Evolutionary conservation across 2,888 invertebrate species (phyloP), one percentile per base, ranked within the genome.

Genomic region (Gnatocerus cornutus): DNA sequence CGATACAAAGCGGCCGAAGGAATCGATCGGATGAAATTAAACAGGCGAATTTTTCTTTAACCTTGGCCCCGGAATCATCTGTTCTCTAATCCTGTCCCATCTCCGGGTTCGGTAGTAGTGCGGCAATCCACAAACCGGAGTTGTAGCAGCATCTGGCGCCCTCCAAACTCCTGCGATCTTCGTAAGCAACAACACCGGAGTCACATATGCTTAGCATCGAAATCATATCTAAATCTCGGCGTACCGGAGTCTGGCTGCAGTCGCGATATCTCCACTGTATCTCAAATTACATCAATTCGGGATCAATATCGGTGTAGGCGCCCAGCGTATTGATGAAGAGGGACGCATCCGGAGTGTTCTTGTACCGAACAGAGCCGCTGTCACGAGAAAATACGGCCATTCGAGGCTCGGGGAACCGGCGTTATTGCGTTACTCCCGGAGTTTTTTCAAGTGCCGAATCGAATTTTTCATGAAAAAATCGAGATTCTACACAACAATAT

Each of bases 201-300:
- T 74, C 77, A 74, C 76, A 78, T 78, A 76, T 76, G 78, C 72
- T 76, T 75, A 77, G 74, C 76, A 76, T 76, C 77, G 71, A 78
- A 77, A 79, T 79, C 76, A 78, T 78, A 78, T 76, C 77, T 73
- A 74, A 78, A 78, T 78, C 78, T 76, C 73, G 46, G 71, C 71
- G 69, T 64, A 65, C 63, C 55, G 37, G 59, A 58, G 48, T 12
- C 46, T 46, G 48, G 29, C 41, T 68, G 59, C 69, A 62, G 66
- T 68, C 69, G 52, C 77, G 74, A 77, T 80, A 80, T 77, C 78
- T 78, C 77, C 74, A 75, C 78, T 78, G 76, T 81, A 81, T 82
- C 83, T 83, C 82, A 81, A 83, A 83, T 83, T 83, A 82, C 83
- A 82, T 82, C 82, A 82, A 83, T 83, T 82, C 81, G 76, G 80